These are phyloP conservation scores for Molossus alvarezi DNA, from an alignment of 2,797 vertebrate species.

Conservation along the genomic window DNA sequence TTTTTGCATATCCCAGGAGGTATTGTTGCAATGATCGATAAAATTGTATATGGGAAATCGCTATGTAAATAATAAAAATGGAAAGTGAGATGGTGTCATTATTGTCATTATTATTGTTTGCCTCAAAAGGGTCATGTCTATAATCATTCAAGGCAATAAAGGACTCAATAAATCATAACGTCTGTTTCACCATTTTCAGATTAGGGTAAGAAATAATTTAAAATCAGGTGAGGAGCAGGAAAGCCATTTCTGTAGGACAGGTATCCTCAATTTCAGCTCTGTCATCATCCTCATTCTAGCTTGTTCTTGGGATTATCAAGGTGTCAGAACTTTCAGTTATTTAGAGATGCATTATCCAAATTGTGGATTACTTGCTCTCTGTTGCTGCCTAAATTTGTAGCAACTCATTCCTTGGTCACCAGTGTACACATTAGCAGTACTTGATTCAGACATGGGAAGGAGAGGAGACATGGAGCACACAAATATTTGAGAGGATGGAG, in stretches of 20 bases:
- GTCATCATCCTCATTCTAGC: too few relatives aligned
- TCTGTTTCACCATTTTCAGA: not conserved
- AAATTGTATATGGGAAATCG: not conserved
- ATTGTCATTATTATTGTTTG: not conserved
- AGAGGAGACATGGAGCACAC: not conserved
- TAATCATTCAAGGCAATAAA: not conserved
- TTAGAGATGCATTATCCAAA: not conserved
- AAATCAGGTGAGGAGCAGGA: not conserved
- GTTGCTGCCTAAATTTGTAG: not conserved
- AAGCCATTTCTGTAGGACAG: not conserved
- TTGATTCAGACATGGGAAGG: not conserved
- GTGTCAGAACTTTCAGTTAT: not conserved
- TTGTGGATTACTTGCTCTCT: not conserved
- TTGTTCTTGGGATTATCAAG: not conserved
- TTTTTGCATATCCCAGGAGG: not conserved
- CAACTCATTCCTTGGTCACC: not conserved
- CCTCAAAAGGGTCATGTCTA: not conserved
- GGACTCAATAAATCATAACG: too few relatives aligned
- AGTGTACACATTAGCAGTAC: not conserved
- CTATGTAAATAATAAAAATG: not conserved
- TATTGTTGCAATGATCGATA: not conserved
- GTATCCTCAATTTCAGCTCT: not conserved
- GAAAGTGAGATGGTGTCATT: not conserved
- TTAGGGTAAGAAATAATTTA: not conserved
- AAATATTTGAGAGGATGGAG: not conserved